phyloP scores from a whole-genome alignment of 2,888 invertebrate species.

The Rotaria magnacalcarata region DNA sequence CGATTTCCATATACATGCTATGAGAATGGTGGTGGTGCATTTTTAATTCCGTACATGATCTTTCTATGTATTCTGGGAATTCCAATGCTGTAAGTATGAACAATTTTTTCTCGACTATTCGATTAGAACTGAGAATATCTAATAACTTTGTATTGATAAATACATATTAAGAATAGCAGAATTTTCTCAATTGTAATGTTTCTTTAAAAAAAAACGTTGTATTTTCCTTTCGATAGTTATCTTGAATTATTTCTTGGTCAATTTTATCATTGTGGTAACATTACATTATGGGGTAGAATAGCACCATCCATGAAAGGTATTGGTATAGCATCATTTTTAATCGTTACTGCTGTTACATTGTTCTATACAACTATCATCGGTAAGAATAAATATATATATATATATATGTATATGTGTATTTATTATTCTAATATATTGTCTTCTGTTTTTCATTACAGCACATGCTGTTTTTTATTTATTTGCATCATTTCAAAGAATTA shows the following conservation, averaged over 20 bases:
- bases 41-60: constrained; percentile 41
- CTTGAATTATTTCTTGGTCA: constrained; percentile 45
- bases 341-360: constrained; percentile 42
- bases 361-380: constrained; percentile 45
- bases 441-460: constrained; percentile 40
- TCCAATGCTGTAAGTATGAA: constrained; percentile 33
- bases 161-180: no score
- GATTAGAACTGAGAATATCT: neutral
- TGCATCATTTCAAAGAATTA: constrained; percentile 50
- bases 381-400: neutral
- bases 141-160: no score
- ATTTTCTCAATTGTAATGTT: no score
- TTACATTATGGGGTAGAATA: constrained; percentile 43
- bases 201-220: no score
- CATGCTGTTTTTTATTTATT: constrained; percentile 62
- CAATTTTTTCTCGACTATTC: neutral
- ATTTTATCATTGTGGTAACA: constrained; percentile 44
- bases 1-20: constrained; percentile 44
- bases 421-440: neutral
- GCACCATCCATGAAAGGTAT: constrained; percentile 42
- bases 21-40: constrained; percentile 46
- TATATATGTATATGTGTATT: no score
- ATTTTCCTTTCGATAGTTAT: constrained; percentile 61
- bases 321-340: constrained; percentile 40
- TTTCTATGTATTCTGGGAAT: constrained; percentile 43